These are phyloP conservation scores for Cheilosia vulpina DNA, from an alignment of 2,888 invertebrate genomes.

Conservation along the genomic window DNA sequence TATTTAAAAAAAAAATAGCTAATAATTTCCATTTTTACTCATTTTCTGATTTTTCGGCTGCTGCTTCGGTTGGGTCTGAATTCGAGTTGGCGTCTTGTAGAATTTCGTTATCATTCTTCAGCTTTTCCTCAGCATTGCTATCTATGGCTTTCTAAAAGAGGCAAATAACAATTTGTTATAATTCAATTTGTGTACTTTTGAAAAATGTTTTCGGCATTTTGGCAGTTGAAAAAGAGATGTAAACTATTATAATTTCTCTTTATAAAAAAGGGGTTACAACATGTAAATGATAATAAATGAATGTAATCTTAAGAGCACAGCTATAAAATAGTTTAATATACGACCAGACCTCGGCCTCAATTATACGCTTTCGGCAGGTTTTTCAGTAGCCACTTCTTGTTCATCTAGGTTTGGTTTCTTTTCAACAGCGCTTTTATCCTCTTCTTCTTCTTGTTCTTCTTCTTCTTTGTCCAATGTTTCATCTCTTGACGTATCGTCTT, in stretches of 20 bases:
- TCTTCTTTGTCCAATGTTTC: slow-evolving; percentile 42
- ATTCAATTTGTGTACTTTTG: not conserved
- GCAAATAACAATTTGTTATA: slow-evolving; percentile 14
- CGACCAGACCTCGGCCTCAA: slow-evolving; percentile 50
- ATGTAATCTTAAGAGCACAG: slow-evolving; percentile 25
- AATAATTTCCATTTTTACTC: slow-evolving; percentile 32
- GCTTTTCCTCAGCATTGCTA: slow-evolving; percentile 63
- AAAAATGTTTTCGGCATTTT: slow-evolving; percentile 16
- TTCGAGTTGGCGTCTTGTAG: slow-evolving; percentile 49
- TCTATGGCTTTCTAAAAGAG: slow-evolving; percentile 64
- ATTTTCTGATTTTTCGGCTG: slow-evolving; percentile 53
- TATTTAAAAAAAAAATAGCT: slow-evolving; percentile 3
- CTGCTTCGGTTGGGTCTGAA: slow-evolving; percentile 43
- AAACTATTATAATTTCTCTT: not conserved
- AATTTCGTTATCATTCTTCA: slow-evolving; percentile 46
- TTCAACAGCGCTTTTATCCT: slow-evolving; percentile 21
- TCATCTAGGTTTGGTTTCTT: slow-evolving; percentile 41
- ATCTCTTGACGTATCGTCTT: slow-evolving; percentile 23
- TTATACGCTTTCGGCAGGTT: slow-evolving; percentile 31
- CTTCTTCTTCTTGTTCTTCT: slow-evolving; percentile 33
- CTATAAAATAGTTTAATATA: not conserved
- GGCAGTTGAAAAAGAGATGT: not conserved
- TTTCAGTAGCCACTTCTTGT: slow-evolving; percentile 16
- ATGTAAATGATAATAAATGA: not conserved
- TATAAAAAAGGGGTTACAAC: not conserved